A percentile compares a stretch with the other conserved stretches of the same genome.
Evolutionary conservation across 1,140 invertebrate species (phyloP).

Genomic region (Dendroctonus valens): DNA sequence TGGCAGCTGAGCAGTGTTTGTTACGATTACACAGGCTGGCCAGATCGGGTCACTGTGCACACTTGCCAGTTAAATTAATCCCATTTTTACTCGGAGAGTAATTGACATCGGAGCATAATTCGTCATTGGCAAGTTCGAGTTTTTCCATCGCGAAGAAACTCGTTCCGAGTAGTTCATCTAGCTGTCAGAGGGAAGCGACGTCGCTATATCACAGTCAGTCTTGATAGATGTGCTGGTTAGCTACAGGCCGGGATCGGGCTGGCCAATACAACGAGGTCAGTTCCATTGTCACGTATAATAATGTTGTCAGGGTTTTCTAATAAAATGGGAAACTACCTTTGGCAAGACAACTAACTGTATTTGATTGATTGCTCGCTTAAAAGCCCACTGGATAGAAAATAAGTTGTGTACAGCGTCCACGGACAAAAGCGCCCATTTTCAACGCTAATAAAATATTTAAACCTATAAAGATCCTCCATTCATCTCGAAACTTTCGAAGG

Average conservation of each 20-base stretch:
- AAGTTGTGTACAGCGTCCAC: background rate
- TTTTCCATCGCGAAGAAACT: conserved; percentile 27
- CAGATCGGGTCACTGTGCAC: no score
- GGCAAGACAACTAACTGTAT: conserved; percentile 1
- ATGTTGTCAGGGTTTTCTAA: conserved; percentile 20
- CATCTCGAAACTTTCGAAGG: background rate
- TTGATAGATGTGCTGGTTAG: conserved; percentile 30
- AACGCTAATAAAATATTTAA: background rate
- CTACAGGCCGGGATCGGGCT: conserved; percentile 5
- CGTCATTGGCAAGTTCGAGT: conserved; percentile 19
- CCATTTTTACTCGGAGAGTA: background rate
- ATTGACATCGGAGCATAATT: conserved; percentile 28
- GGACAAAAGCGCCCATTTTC: background rate
- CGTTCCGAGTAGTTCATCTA: conserved; percentile 34
- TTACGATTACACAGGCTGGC: background rate
- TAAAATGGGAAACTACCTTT: conserved; percentile 5
- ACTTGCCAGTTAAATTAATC: no score
- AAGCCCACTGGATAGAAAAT: background rate
- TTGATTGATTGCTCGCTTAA: background rate
- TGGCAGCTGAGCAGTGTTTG: conserved; percentile 24
- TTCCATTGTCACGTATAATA: conserved; percentile 34
- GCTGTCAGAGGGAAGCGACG: conserved; percentile 32
- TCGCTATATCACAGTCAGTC: conserved; percentile 35
- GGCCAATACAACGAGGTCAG: conserved; percentile 6
- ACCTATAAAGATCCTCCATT: background rate